Base-by-base conservation (phyloP, 2,888 invertebrate genomes). In the Polymixis flavicincta region DNA sequence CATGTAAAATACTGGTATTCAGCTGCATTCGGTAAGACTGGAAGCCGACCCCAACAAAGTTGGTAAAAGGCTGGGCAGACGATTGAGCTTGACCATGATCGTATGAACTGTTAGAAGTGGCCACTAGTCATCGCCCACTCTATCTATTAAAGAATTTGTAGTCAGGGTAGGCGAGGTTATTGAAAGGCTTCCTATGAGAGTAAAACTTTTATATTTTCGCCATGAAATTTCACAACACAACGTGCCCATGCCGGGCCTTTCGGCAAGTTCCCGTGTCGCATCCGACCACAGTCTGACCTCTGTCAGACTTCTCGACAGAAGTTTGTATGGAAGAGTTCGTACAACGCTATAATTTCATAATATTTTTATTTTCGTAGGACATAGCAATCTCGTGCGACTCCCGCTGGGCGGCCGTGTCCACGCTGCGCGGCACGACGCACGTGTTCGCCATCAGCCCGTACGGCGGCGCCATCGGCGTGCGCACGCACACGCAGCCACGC, bases 371-470 rank as follows among this genome's bases (percentile, higher is more conserved):
- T 28, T 22, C 1, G 0, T 96, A 98, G 97, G 98, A 99, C 91
- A 98, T 99, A 93, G 97, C 98, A 69, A 99, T 99, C 92, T 99
- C 99, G 1, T 97, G 97, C 77, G 99, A 99, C 96, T 98, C 98
- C 48, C 98, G 99, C 72, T 99, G 99, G 99, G 98, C 99, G n/a
- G 98, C 99, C 3, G 97, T 99, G 9, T 99, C 99, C 59, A 99
- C 99, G 0, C 97, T 99, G 74, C 97, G 99, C 82, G 99, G 99
- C 80, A 99, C 99, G 0, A 99, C 99, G 50, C 99, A 99, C 94
- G 98, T 99, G 84, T 99, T 99, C 96, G 99, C 99, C 17, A 97
- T 99, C 67, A 99, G 99, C 25, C 99, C 99, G 28, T 99, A 99
- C 93, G 99, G 99, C 85, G 99, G 99, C 69, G 97, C 98, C 73